Base-by-base conservation (phyloP, 2,113 vertebrate species). In the Oryzias melastigma region DNA sequence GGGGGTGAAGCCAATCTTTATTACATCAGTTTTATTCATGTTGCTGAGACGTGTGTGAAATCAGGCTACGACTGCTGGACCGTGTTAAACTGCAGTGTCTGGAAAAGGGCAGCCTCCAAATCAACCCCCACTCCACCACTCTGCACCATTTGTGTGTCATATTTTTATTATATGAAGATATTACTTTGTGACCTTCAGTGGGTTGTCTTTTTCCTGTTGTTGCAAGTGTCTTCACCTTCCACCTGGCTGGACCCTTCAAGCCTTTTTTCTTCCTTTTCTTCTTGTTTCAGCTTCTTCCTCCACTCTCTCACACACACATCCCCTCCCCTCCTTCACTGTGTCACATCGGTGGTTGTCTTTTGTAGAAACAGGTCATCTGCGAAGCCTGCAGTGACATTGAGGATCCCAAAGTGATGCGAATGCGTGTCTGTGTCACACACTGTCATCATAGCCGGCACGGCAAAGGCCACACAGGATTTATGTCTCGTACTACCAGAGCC, bases 1-100 rank as follows among this genome's bases (percentile, higher is more conserved):
- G 52, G 66, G 42, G 40, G 66, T 3, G 8, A 18, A 53, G 69
- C 65, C 73, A 45, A 71, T 85, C 85, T 87, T 90, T 89, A 91
- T 90, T 92, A 88, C 88, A 87, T 88, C 85, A 89, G 85, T 89
- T 91, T 90, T 91, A 91, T 91, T 92, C 89, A 89, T 84, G 88
- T 80, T 86, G 90, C 89, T 85, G 85, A 90, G 88, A 83, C 73
- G 65, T 60, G 68, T 73, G 83, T 71, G 84, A 89, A 89, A 85
- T 91, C 83, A 84, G 85, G 88, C 82, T 85, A 80, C 81, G 83
- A 78, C 80, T 81, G 78, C 70, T 87, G 87, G 84, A 91, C 77
- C 88, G 65, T 91, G 85, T 82, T 78, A 85, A 69, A 78, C 77
- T 77, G 87, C 68, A 50, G 71, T 72, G 72, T 88, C 85, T 88